These are phyloP conservation scores for Fissipunctia ypsillon DNA, from an alignment of 2,888 invertebrate species.

Conservation along the genomic window DNA sequence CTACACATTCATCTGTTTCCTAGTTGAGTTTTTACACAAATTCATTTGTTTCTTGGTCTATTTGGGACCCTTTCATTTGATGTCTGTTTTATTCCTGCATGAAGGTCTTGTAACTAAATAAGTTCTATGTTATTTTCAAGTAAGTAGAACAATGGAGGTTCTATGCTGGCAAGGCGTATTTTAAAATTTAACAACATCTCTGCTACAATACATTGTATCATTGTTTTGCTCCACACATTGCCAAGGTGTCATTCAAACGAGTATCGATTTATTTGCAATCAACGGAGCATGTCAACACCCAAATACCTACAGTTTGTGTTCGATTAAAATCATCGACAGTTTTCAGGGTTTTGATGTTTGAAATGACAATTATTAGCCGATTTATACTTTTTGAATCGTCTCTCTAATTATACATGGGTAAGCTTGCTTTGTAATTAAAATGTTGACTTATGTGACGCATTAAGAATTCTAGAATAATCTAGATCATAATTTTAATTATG, in stretches of 20 bases:
- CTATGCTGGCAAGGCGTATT: neutral
- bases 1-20: too few relatives aligned
- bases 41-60: neutral
- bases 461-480: slow-evolving; percentile 6
- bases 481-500: too few relatives aligned
- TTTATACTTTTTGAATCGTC: slow-evolving; percentile 2
- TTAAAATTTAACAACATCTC: neutral
- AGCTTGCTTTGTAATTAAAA: neutral
- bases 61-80: neutral
- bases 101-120: too few relatives aligned
- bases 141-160: neutral
- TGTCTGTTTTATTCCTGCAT: neutral
- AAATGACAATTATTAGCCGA: slow-evolving; percentile 13
- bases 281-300: slow-evolving; percentile 69
- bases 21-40: too few relatives aligned
- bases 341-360: slow-evolving; percentile 29
- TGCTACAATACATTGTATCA: neutral
- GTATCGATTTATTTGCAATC: slow-evolving; percentile 71
- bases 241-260: slow-evolving; percentile 50
- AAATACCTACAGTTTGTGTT: slow-evolving; percentile 29
- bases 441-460: neutral
- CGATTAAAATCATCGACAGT: slow-evolving; percentile 32
- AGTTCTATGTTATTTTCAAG: too few relatives aligned
- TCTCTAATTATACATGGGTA: slow-evolving; percentile 7
- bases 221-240: slow-evolving; percentile 24